These are phyloP conservation scores for Cryptosula pallasiana DNA, from an alignment of 2,888 invertebrate genomes.

Conservation along the genomic window DNA sequence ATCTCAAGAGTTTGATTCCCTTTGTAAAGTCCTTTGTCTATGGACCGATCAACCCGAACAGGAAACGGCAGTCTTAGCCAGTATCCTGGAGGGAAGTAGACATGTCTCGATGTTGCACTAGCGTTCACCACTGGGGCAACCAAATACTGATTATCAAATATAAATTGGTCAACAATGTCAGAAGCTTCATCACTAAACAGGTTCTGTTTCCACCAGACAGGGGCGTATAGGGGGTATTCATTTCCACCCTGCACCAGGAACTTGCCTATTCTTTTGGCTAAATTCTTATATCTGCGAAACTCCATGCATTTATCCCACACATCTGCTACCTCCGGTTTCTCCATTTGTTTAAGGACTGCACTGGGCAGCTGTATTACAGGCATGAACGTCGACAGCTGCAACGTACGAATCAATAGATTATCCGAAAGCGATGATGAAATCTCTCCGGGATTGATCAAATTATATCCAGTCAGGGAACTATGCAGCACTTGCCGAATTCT, in stretches of 20 bases:
- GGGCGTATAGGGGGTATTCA: slow-evolving; percentile 48
- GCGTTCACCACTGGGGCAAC: slow-evolving; percentile 43
- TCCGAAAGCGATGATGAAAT: neutral
- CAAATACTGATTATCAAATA: slow-evolving; percentile 36
- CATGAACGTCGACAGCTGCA: neutral
- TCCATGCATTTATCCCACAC: neutral
- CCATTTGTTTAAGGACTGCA: neutral
- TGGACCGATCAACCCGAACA: too few relatives aligned
- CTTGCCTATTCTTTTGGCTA: slow-evolving; percentile 66
- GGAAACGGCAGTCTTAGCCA: neutral
- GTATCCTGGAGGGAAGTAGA: slow-evolving; percentile 35
- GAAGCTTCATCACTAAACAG: slow-evolving; percentile 26
- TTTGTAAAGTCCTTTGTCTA: neutral
- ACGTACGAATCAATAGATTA: neutral
- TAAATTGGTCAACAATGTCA: slow-evolving; percentile 37
- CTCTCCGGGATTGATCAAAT: slow-evolving; percentile 13
- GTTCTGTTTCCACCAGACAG: slow-evolving; percentile 37
- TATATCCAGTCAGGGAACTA: neutral
- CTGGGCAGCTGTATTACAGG: neutral
- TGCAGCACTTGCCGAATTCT: neutral
- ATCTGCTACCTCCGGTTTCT: neutral
- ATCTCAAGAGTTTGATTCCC: neutral
- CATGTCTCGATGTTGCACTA: slow-evolving; percentile 31
- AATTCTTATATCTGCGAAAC: slow-evolving; percentile 43
- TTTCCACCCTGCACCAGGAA: slow-evolving; percentile 63